Evolutionary conservation across 1,140 invertebrate species (phyloP).

Genomic region (Diorhabda sublineata): DNA sequence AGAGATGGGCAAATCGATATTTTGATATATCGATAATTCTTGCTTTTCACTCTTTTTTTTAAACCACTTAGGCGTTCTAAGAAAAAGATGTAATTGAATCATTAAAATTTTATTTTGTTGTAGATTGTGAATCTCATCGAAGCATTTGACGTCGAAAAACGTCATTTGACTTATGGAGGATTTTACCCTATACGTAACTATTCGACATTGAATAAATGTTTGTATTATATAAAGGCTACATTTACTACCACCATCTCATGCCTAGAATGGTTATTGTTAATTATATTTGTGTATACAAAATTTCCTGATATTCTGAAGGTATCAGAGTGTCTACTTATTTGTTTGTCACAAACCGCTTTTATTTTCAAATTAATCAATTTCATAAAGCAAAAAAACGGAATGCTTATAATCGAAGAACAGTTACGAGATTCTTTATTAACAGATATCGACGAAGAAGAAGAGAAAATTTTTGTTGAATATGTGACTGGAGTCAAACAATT

Average conservation of each 20-base stretch:
- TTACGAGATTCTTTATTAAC: slow-evolving; percentile 16
- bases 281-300: not conserved
- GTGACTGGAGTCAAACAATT: slow-evolving; percentile 6
- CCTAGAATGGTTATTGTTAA: not conserved
- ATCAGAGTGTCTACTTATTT: slow-evolving; percentile 14
- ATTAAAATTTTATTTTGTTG: slow-evolving; percentile 4
- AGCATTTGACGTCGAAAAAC: slow-evolving; percentile 1
- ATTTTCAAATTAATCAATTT: slow-evolving; percentile 19
- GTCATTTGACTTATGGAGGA: not conserved
- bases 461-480: slow-evolving; percentile 9
- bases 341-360: slow-evolving; percentile 20
- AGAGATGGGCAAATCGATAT: too few relatives aligned
- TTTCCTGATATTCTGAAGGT: slow-evolving; percentile 15
- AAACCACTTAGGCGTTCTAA: too few relatives aligned
- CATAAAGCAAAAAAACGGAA: slow-evolving; percentile 1
- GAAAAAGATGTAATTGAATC: not conserved
- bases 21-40: too few relatives aligned
- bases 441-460: slow-evolving; percentile 8
- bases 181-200: not conserved
- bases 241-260: slow-evolving; percentile 3
- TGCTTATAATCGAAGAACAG: slow-evolving; percentile 17
- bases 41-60: too few relatives aligned
- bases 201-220: not conserved
- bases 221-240: not conserved
- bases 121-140: not conserved